Evolutionary conservation across 1,140 invertebrate species (phyloP).

Genomic region (Pogonognathellus flavescens): DNA sequence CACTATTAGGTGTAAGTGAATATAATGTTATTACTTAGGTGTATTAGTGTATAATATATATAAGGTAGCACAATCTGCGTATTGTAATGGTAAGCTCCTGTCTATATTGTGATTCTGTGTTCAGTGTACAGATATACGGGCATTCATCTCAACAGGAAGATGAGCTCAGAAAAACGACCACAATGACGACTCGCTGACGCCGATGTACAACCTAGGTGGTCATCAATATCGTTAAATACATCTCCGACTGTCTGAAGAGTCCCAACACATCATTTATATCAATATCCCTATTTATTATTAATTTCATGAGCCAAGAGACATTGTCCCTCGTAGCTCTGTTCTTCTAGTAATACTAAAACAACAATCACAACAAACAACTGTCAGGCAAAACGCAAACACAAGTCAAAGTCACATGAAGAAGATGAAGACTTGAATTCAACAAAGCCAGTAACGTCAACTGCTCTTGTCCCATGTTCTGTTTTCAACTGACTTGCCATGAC

Average conservation of each 20-base stretch:
- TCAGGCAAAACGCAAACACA: neutral
- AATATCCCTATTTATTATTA: conserved; percentile 54
- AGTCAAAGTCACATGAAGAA: neutral
- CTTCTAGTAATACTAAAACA: conserved; percentile 1
- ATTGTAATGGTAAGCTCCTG: neutral
- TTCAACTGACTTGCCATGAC: conserved; percentile 27
- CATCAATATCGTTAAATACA: conserved; percentile 57
- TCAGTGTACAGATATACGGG: conserved; percentile 3
- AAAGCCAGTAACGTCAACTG: neutral
- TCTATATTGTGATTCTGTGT: neutral
- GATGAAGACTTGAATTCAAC: neutral
- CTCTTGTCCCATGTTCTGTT: conserved; percentile 26
- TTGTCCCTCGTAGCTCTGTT: conserved; percentile 24
- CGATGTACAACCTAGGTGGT: conserved; percentile 62
- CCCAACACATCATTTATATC: conserved; percentile 64
- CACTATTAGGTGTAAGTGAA: neutral
- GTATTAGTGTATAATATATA: neutral
- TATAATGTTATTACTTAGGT: no score
- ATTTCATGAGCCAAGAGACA: conserved; percentile 41
- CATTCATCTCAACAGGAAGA: conserved; percentile 40
- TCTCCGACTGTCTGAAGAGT: conserved; percentile 57
- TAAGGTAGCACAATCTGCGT: neutral
- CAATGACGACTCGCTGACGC: conserved; percentile 57
- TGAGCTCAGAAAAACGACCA: conserved; percentile 40
- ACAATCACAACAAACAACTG: conserved; percentile 23